These are phyloP conservation scores for Apis dorsata DNA, from an alignment of 1,140 invertebrate genomes.

Conservation along the genomic window DNA sequence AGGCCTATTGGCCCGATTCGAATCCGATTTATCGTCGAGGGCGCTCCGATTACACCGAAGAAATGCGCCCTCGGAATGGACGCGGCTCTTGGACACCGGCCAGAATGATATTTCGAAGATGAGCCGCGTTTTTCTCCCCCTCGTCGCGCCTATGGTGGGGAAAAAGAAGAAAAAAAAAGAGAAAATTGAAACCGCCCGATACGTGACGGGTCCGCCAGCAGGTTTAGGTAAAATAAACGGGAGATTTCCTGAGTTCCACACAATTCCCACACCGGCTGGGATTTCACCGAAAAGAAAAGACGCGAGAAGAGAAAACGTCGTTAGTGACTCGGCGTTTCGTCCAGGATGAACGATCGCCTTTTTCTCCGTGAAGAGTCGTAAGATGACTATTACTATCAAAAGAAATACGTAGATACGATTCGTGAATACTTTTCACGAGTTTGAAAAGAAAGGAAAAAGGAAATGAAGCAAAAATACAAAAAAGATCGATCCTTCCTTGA, in stretches of 20 bases:
- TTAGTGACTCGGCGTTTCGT: background rate
- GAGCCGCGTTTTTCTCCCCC: conserved; percentile 8
- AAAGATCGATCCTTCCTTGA: too few species aligned
- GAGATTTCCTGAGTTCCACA: conserved; percentile 36
- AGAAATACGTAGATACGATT: too few species aligned
- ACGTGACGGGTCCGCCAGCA: conserved; percentile 11
- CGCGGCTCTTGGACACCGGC: conserved; percentile 39
- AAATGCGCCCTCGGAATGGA: conserved; percentile 21
- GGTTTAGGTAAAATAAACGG: conserved; percentile 41
- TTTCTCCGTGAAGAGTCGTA: background rate
- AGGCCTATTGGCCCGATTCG: conserved; percentile 13
- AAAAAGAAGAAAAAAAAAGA: too few species aligned
- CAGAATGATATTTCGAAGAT: conserved; percentile 55
- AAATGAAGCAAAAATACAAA: too few species aligned
- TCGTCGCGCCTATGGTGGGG: background rate
- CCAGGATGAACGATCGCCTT: background rate
- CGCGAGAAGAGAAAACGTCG: conserved; percentile 5
- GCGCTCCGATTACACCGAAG: conserved; percentile 9
- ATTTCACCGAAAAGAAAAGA: background rate
- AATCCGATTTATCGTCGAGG: conserved; percentile 10
- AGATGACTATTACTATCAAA: background rate
- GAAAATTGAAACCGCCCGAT: conserved; percentile 43
- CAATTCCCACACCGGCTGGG: background rate
- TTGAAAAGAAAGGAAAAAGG: background rate
- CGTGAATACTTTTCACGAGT: background rate